Evolutionary conservation across 2,888 invertebrate genomes (phyloP).

Genomic region (Xestobium rufovillosum): DNA sequence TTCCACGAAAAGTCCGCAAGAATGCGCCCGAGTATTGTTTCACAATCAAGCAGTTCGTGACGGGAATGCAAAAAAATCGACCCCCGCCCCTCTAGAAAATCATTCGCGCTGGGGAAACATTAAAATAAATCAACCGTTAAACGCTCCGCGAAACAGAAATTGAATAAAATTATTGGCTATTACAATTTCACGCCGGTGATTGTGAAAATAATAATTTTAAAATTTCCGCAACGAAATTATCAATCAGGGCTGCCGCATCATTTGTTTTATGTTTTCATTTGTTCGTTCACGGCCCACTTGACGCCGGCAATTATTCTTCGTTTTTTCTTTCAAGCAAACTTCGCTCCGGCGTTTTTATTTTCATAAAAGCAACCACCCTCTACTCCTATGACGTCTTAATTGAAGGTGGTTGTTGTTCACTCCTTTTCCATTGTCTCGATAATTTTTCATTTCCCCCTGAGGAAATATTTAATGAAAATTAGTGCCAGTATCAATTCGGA

Average conservation of each 20-base stretch:
- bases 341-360: conserved; percentile 29
- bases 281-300: conserved; percentile 42
- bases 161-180: conserved; percentile 40
- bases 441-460: conserved; percentile 40
- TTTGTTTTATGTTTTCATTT: conserved; percentile 43
- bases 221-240: conserved; percentile 29
- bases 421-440: conserved; percentile 38
- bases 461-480: conserved; percentile 42
- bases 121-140: conserved; percentile 38
- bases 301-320: conserved; percentile 42
- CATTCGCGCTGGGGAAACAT: conserved; percentile 26
- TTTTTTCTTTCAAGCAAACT: conserved; percentile 27
- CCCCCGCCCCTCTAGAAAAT: conserved; percentile 27
- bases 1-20: conserved; percentile 29
- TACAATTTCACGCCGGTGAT: conserved; percentile 36
- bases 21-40: conserved; percentile 29
- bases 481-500: conserved; percentile 35
- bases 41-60: conserved; percentile 29
- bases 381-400: conserved; percentile 38
- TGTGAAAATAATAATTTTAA: conserved; percentile 35
- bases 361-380: conserved; percentile 27
- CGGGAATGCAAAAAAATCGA: conserved; percentile 22
- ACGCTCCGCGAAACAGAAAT: conserved; percentile 34
- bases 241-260: conserved; percentile 33
- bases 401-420: conserved; percentile 41